Percentiles rank a stretch among this genome's conserved stretches.
phyloP scores from a whole-genome alignment of 2,113 vertebrate genomes.

The Syngnathus scovelli region DNA sequence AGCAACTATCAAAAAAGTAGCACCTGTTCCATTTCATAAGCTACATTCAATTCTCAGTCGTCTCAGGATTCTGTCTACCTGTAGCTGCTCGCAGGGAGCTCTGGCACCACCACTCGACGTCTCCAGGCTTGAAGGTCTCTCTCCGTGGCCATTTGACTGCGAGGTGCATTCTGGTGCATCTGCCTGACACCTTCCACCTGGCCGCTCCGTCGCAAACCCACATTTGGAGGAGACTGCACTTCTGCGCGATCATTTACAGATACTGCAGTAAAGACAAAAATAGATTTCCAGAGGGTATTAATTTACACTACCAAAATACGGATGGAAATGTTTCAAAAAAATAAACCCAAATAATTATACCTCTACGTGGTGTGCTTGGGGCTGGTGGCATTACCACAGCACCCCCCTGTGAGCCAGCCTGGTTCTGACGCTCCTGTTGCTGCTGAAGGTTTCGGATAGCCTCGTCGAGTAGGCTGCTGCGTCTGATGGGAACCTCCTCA shows the following conservation, averaged over 20 bases:
- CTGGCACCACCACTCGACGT: slow-evolving; percentile 88
- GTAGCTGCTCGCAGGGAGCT: slow-evolving; percentile 74
- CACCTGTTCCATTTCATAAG: background rate
- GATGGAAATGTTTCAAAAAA: background rate
- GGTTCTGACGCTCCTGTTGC: slow-evolving; percentile 76
- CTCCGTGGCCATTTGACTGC: slow-evolving; percentile 92
- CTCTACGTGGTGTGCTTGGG: slow-evolving; percentile 82
- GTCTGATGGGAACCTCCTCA: slow-evolving; percentile 71
- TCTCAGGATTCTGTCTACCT: slow-evolving; percentile 65
- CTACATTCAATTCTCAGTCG: background rate
- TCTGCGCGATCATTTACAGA: slow-evolving; percentile 82
- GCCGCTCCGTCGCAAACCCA: slow-evolving; percentile 88
- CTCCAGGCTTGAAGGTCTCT: slow-evolving; percentile 92
- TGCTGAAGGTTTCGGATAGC: slow-evolving; percentile 84
- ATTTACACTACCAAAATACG: background rate
- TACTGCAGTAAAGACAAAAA: slow-evolving; percentile 54
- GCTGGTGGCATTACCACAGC: slow-evolving; percentile 40
- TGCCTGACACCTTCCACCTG: slow-evolving; percentile 95
- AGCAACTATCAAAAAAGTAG: background rate
- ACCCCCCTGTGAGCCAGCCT: slow-evolving; percentile 39
- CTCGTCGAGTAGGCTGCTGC: slow-evolving; percentile 79
- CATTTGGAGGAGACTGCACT: slow-evolving; percentile 86
- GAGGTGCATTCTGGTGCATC: slow-evolving; percentile 93
- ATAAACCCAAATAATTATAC: slow-evolving; percentile 50
- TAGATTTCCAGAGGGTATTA: background rate